These are phyloP conservation scores for Arion vulgaris DNA, from an alignment of 1,140 invertebrate genomes.

Conservation along the genomic window DNA sequence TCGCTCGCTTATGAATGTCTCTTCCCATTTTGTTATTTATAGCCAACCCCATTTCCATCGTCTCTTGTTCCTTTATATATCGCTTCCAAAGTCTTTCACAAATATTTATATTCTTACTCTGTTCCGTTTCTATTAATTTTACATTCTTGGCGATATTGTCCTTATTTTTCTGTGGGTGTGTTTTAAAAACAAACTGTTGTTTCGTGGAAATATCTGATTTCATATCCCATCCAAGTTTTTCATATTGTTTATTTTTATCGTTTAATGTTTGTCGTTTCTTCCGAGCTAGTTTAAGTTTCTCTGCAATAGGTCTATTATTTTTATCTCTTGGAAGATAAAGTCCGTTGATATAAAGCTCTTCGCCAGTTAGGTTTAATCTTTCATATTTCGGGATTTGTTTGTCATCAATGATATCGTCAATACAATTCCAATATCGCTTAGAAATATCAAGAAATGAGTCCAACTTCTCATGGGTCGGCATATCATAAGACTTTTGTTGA, in stretches of 20 bases:
- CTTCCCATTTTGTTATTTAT: not conserved
- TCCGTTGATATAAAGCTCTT: not conserved
- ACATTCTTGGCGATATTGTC: not conserved
- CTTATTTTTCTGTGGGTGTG: not conserved
- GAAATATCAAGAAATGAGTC: too few relatives aligned
- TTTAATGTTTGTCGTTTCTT: not conserved
- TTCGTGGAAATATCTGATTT: not conserved
- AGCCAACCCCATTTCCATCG: not conserved
- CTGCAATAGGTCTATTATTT: not conserved
- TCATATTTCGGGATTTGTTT: not conserved
- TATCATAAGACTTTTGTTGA: too few relatives aligned
- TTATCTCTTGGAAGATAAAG: not conserved
- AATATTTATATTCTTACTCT: not conserved
- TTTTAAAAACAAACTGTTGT: not conserved
- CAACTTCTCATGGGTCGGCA: too few relatives aligned
- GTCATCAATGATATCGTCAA: not conserved
- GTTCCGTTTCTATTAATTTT: not conserved
- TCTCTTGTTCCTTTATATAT: not conserved
- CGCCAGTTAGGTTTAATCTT: not conserved
- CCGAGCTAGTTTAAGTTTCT: not conserved
- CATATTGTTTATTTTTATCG: not conserved
- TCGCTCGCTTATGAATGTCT: not conserved
- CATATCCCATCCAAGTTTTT: not conserved
- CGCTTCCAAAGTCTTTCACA: not conserved
- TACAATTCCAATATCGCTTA: not conserved